Percentiles rank a stretch among this genome's conserved stretches.
phyloP scores from a whole-genome alignment of 2,888 invertebrate genomes.

The Diogma glabrata region DNA sequence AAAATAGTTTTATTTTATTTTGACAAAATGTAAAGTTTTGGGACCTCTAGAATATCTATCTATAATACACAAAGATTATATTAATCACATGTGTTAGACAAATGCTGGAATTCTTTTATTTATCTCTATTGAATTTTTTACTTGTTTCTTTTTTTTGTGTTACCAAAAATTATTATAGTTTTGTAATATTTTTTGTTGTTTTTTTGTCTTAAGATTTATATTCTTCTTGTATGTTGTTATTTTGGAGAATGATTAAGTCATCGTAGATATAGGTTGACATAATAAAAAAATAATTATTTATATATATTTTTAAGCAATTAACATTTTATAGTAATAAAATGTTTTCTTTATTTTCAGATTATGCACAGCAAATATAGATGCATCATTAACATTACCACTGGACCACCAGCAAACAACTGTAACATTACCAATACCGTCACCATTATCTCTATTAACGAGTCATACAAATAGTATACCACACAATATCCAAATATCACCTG shows the following conservation, averaged over 20 bases:
- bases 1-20: too few species aligned
- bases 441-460: not conserved
- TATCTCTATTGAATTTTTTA: conserved; percentile 7
- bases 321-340: too few species aligned
- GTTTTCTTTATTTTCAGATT: conserved; percentile 13
- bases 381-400: not conserved
- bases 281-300: too few species aligned
- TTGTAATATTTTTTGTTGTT: conserved; percentile 7
- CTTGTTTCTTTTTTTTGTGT: not conserved
- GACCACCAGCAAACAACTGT: not conserved
- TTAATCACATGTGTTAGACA: conserved; percentile 8
- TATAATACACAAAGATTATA: too few species aligned
- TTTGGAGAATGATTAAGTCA: conserved; percentile 8
- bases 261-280: conserved; percentile 8
- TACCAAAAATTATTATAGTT: conserved; percentile 6
- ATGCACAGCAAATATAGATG: conserved; percentile 13
- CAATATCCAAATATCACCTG: not conserved
- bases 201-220: conserved; percentile 3
- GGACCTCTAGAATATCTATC: too few species aligned
- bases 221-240: not conserved
- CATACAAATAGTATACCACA: conserved; percentile 6
- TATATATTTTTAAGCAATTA: too few species aligned
- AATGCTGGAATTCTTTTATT: conserved; percentile 9
- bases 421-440: conserved; percentile 12
- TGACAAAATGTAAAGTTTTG: too few species aligned